Percentiles rank a stretch among this genome's conserved stretches.
phyloP scores from a whole-genome alignment of 1,140 invertebrate species.

The Dendroctonus ponderosae region DNA sequence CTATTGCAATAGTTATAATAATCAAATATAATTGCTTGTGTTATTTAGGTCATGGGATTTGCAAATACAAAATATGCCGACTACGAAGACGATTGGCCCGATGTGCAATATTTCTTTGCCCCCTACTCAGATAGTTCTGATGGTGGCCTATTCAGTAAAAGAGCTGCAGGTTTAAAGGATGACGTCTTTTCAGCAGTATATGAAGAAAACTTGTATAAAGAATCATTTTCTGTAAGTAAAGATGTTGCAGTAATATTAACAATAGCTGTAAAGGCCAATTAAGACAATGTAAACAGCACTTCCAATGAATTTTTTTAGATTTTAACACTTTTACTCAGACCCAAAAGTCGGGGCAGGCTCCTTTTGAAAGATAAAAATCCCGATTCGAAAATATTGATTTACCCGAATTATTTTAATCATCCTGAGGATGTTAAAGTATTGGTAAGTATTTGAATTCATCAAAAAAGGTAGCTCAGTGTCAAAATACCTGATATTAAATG shows the following conservation, averaged over 20 bases:
- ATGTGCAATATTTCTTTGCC: slow-evolving; percentile 73
- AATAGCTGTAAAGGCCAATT: neutral
- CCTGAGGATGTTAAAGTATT: slow-evolving; percentile 66
- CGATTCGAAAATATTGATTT: slow-evolving; percentile 67
- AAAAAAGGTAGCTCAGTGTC: too few relatives aligned
- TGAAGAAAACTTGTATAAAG: slow-evolving; percentile 65
- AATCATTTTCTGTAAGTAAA: slow-evolving; percentile 57
- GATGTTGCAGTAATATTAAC: neutral
- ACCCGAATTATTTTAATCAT: slow-evolving; percentile 76
- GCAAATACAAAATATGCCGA: slow-evolving; percentile 71
- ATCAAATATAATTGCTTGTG: neutral
- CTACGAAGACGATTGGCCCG: slow-evolving; percentile 66
- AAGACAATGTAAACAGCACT: slow-evolving; percentile 35
- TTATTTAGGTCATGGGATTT: slow-evolving; percentile 62
- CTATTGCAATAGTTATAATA: too few relatives aligned
- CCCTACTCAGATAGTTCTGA: slow-evolving; percentile 72
- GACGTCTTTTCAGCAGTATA: slow-evolving; percentile 66
- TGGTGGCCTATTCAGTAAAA: slow-evolving; percentile 68
- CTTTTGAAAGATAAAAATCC: slow-evolving; percentile 68
- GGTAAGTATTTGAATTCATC: slow-evolving; percentile 46
- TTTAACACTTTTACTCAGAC: slow-evolving; percentile 70
- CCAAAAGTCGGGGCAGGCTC: slow-evolving; percentile 71
- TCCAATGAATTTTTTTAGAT: slow-evolving; percentile 59
- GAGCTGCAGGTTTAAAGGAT: slow-evolving; percentile 64
- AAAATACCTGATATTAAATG: too few relatives aligned